phyloP scores from a whole-genome alignment of 2,888 invertebrate genomes.

The Entomobrya proxima region DNA sequence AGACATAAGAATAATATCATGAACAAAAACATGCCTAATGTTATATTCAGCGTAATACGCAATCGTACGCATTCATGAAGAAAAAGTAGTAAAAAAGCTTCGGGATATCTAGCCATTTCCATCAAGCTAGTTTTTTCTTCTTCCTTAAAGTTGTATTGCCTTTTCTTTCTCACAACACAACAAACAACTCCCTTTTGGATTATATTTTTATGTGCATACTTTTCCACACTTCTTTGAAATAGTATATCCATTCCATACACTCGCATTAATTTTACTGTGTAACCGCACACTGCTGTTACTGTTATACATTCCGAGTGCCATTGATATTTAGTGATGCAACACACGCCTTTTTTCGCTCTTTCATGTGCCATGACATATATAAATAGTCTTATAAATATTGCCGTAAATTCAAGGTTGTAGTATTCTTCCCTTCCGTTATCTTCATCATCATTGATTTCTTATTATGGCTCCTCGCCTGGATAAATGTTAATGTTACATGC shows the following conservation, averaged over 20 bases:
- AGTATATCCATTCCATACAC: slow-evolving; percentile 1
- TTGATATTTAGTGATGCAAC: neutral
- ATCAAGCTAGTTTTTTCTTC: neutral
- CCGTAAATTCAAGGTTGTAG: slow-evolving; percentile 16
- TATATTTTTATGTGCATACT: neutral
- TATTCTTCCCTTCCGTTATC: neutral
- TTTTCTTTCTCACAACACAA: neutral
- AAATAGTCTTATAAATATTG: neutral
- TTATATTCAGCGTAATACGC: slow-evolving; percentile 1
- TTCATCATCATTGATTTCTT: slow-evolving; percentile 18
- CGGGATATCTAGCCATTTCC: neutral
- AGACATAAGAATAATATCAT: slow-evolving; percentile 39
- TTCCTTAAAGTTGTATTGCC: neutral
- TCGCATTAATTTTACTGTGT: slow-evolving; percentile 18
- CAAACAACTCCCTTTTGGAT: neutral
- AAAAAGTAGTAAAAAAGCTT: neutral
- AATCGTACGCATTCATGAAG: neutral
- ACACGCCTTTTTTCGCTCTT: neutral
- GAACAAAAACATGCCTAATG: slow-evolving; percentile 33
- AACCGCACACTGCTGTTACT: neutral
- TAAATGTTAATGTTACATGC: slow-evolving; percentile 24
- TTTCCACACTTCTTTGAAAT: slow-evolving; percentile 15
- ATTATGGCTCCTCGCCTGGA: slow-evolving; percentile 35
- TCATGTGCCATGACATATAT: neutral
- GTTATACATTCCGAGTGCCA: neutral